Evolutionary conservation across 23 tunicate species (phyloP).

Genomic region (Trididemnum clinides): DNA sequence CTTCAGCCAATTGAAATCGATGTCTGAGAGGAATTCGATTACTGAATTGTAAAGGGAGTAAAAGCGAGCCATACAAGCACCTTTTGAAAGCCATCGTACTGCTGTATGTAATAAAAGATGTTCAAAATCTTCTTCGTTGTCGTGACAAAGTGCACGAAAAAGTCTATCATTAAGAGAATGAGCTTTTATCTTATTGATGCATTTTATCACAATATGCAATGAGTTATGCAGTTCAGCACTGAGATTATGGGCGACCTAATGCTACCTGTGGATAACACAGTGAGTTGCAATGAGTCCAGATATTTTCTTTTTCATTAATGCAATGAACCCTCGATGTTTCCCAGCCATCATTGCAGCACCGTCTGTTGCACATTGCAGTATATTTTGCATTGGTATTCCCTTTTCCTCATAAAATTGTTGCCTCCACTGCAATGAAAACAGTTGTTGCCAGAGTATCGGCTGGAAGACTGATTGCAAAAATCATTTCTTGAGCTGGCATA

Average conservation of each 20-base stretch:
- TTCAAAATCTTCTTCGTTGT: constrained; percentile 53
- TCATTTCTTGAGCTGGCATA: constrained; percentile 45
- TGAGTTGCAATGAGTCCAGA: constrained; percentile 32
- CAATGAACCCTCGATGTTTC: constrained; percentile 29
- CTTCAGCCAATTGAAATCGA: constrained; percentile 44
- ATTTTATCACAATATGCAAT: constrained; percentile 27
- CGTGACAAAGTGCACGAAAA: constrained; percentile 31
- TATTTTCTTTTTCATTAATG: constrained; percentile 30
- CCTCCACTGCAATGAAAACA: constrained; percentile 9
- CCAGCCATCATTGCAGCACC: constrained; percentile 56
- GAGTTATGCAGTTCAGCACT: constrained; percentile 37
- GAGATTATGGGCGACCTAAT: constrained; percentile 30
- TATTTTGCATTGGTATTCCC: no score
- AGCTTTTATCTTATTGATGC: constrained; percentile 44
- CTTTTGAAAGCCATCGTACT: constrained; percentile 58
- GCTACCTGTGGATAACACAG: no score
- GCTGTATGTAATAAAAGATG: constrained; percentile 27
- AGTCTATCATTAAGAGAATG: constrained; percentile 16
- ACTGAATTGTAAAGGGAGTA: constrained; percentile 49
- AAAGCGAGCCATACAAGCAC: constrained; percentile 37
- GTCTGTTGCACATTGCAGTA: no score
- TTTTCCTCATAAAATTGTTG: constrained; percentile 13
- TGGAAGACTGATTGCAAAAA: constrained; percentile 33
- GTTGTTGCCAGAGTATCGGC: no score
- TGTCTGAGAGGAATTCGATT: constrained; percentile 34